Conservation (phyloP, 2,888 invertebrate genomes). For the Hemicrepidius hirtus region DNA sequence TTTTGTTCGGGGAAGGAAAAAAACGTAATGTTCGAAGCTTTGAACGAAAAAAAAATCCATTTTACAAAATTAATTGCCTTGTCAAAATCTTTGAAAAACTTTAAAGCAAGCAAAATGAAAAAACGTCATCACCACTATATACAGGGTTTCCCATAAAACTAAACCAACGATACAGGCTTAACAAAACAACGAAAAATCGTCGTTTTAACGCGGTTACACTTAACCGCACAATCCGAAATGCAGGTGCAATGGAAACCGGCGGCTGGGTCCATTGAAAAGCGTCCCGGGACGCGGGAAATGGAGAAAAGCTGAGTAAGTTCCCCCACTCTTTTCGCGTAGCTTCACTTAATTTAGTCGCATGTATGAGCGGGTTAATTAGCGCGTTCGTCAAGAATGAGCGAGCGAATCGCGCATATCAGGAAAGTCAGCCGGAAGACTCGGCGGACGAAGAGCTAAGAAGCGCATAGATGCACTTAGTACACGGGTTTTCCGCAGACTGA, state of each 20-base stretch:
- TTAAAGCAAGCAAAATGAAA: too few species aligned
- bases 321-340: constrained; percentile 52
- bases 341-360: constrained; percentile 59
- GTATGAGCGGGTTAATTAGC: constrained; percentile 61
- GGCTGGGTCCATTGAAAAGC: constrained; percentile 15
- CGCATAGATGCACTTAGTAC: constrained; percentile 68
- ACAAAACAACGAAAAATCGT: not conserved
- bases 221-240: constrained; percentile 17
- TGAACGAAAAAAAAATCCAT: too few species aligned
- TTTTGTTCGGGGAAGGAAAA: too few species aligned
- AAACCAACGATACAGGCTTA: not conserved
- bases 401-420: constrained; percentile 55
- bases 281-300: constrained; percentile 42
- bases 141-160: not conserved
- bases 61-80: too few species aligned
- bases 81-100: not conserved
- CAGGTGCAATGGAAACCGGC: constrained; percentile 9
- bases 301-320: constrained; percentile 29
- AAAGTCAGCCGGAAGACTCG: constrained; percentile 50
- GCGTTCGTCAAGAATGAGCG: constrained; percentile 58
- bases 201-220: constrained; percentile 13
- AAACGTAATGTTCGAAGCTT: too few species aligned
- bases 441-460: constrained; percentile 55
- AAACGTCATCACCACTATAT: too few species aligned
- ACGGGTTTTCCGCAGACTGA: constrained; percentile 69